Evolutionary conservation across 2,888 invertebrate genomes (phyloP), one percentile per base, ranked within the genome.

Genomic region (Epistrophe eligans): DNA sequence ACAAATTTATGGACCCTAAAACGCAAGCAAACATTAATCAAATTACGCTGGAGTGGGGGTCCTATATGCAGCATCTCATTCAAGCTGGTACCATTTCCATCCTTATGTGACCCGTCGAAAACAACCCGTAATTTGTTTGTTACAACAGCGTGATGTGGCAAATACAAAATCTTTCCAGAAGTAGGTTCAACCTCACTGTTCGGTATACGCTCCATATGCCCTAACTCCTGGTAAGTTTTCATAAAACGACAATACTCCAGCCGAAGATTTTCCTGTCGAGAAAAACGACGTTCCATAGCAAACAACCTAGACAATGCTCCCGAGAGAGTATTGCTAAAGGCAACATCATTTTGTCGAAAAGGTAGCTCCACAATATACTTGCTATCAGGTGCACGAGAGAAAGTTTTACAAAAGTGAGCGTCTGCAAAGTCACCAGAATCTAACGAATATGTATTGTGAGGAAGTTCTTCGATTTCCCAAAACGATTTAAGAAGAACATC

Each of bases 401-500:
- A 43, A 15, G 43, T 43, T 15, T 43, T 43, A 43, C 43, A 43
- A 43, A 43, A 43, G 5, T 43, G 43, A 15, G 13, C 43, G 4
- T 43, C 43, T 43, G 43, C 43, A 15, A 43, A 13, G 5, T 43
- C 43, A 13, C 43, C 43, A 43, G 15, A 43, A 43, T 43, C 43
- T 15, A 43, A 15, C 15, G 15, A 43, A 43, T 43, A 43, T 15
- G 13, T 15, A 5, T 43, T 13, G 43, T 43, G 13, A 43, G 43
- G 43, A 43, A 43, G 43, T 43, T 43, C 43, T 43, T 43, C 43
- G 6, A 43, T 43, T 15, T 43, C 60, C 17, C 60, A 60, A 60
- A 38, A 60, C 17, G 60, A 60, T 60, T 60, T 60, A 6, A 60
- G 60, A 15, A 60, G 38, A n/a, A n/a, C 35, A 17, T 60, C 60